Percentiles rank a stretch among this genome's conserved stretches.
Evolutionary conservation across 2,797 vertebrate species (phyloP).

Genomic region (Varecia variegata): DNA sequence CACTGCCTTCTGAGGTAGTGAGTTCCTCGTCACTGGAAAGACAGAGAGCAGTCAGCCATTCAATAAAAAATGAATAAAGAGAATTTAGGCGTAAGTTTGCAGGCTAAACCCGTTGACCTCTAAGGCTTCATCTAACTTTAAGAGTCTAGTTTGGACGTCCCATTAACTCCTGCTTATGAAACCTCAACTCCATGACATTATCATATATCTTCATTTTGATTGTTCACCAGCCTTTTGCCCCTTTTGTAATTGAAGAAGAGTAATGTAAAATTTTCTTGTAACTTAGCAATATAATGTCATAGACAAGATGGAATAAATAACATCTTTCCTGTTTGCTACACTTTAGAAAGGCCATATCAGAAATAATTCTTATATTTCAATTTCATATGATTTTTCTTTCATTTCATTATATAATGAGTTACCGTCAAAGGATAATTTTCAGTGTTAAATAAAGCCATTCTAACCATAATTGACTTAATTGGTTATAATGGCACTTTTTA

Average conservation of each 20-base stretch:
- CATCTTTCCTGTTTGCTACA: slow-evolving; percentile 40
- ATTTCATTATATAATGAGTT: slow-evolving; percentile 32
- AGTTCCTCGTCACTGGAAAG: background rate
- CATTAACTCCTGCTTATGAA: background rate
- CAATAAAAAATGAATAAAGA: background rate
- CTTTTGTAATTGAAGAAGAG: slow-evolving; percentile 30
- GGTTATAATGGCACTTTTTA: slow-evolving; percentile 2
- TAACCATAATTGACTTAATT: slow-evolving; percentile 28
- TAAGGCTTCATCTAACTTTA: background rate
- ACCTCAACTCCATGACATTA: background rate
- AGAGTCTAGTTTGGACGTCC: background rate
- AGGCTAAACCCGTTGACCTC: background rate
- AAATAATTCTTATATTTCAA: slow-evolving; percentile 28
- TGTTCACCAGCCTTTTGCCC: slow-evolving; percentile 8
- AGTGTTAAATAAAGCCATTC: slow-evolving; percentile 36
- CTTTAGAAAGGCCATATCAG: slow-evolving; percentile 18
- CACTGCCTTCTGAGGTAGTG: background rate
- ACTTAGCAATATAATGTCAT: background rate
- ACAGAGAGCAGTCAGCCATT: background rate
- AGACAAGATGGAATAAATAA: slow-evolving; percentile 3
- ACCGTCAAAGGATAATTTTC: slow-evolving; percentile 32
- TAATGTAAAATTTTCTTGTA: slow-evolving; percentile 48
- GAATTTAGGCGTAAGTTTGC: background rate
- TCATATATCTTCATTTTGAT: slow-evolving; percentile 1
- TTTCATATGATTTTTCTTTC: background rate